Evolutionary conservation across 2,888 invertebrate species (phyloP).

Genomic region (Agrochola macilenta): DNA sequence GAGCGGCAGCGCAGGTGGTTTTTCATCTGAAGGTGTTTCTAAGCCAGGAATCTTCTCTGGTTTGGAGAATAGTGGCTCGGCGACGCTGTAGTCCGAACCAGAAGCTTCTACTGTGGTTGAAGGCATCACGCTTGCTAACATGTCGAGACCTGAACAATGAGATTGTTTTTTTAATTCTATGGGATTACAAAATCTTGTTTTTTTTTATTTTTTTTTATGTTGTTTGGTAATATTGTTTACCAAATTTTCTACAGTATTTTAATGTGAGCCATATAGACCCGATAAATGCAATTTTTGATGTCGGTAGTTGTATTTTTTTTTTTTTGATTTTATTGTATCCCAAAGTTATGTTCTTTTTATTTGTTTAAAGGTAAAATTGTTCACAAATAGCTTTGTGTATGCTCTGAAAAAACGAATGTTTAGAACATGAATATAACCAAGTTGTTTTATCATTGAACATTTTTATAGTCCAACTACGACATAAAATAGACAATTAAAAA

Average conservation of each 20-base stretch:
- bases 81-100: constrained; percentile 90
- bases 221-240: neutral
- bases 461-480: neutral
- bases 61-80: constrained; percentile 81
- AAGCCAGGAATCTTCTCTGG: constrained; percentile 84
- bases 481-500: neutral
- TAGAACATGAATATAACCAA: neutral
- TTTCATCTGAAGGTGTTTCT: constrained; percentile 79
- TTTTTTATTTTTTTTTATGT: too few species aligned
- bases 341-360: neutral
- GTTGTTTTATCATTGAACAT: neutral
- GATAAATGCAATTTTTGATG: neutral
- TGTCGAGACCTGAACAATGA: constrained; percentile 89
- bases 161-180: neutral
- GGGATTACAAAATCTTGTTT: neutral
- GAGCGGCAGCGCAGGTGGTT: constrained; percentile 66
- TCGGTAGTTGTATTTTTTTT: neutral
- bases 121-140: constrained; percentile 92
- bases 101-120: constrained; percentile 91
- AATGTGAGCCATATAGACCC: neutral
- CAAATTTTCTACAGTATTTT: too few species aligned
- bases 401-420: neutral
- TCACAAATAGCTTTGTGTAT: neutral
- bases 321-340: neutral
- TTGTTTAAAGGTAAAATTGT: neutral